Conservation (phyloP, 2,113 vertebrate species). For the Enhydra lutris region DNA sequence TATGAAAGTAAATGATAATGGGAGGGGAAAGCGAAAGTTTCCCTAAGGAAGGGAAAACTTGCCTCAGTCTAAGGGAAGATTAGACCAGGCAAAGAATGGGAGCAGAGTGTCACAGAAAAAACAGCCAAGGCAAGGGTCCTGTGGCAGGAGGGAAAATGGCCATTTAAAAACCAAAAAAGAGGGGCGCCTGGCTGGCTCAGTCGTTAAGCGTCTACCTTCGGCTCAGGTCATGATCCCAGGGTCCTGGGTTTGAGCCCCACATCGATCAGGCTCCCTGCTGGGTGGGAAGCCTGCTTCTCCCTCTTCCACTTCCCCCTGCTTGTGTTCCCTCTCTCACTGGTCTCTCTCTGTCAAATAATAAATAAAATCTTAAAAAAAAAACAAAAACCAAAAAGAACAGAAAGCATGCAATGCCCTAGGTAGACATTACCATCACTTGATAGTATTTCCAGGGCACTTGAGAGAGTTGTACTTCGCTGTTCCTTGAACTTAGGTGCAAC, state of each 20-base stretch:
- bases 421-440: neutral
- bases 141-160: neutral
- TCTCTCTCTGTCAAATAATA: too few species aligned
- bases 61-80: neutral
- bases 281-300: too few species aligned
- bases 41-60: neutral
- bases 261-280: too few species aligned
- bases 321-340: too few species aligned
- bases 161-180: neutral
- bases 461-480: neutral
- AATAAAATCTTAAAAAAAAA: too few species aligned
- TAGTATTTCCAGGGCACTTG: neutral
- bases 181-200: too few species aligned
- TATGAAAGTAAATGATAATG: conserved; percentile 44
- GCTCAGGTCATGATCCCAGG: too few species aligned
- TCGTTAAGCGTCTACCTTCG: too few species aligned
- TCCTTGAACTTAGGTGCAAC: neutral
- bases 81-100: neutral
- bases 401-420: neutral
- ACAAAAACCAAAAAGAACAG: neutral
- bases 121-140: neutral
- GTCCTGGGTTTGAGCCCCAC: too few species aligned
- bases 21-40: neutral
- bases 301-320: too few species aligned
- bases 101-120: neutral